phyloP scores from a whole-genome alignment of 2,113 vertebrate genomes.

The Corvus hawaiiensis region DNA sequence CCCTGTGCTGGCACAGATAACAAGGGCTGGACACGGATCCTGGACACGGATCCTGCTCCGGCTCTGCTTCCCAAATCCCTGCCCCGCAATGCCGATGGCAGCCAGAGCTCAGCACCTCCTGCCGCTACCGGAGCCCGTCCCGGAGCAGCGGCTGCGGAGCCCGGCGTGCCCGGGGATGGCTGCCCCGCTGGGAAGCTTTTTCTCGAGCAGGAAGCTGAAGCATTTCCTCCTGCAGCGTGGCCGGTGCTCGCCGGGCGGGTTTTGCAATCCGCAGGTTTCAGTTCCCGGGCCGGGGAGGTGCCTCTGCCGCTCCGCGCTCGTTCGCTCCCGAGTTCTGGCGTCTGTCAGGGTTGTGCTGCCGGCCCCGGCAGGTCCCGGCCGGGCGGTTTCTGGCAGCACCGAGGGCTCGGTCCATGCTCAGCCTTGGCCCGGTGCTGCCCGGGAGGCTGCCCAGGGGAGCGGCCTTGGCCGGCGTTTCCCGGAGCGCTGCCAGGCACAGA shows the following conservation, averaged over 20 bases:
- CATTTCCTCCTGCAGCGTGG: slow-evolving; percentile 37
- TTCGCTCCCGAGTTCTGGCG: background rate
- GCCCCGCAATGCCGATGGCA: fast-evolving
- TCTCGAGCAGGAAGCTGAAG: slow-evolving; percentile 31
- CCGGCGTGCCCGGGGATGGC: background rate
- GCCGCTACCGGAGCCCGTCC: fast-evolving
- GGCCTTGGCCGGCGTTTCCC: background rate
- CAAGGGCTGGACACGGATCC: background rate
- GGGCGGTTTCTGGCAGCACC: background rate
- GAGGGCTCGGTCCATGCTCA: background rate
- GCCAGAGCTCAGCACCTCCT: fast-evolving
- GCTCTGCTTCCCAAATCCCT: background rate
- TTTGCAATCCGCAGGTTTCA: slow-evolving; percentile 26
- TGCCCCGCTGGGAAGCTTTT: background rate
- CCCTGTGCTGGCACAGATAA: fast-evolving
- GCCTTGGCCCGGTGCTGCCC: background rate
- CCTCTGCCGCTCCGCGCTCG: background rate
- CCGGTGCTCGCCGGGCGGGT: background rate
- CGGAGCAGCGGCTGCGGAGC: background rate
- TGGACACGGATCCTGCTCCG: fast-evolving
- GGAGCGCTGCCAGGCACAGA: fast-evolving
- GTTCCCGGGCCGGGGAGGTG: background rate
- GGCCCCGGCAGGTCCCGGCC: background rate
- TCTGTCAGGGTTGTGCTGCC: background rate
- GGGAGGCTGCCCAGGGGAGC: background rate